A percentile compares a stretch with the other conserved stretches of the same genome.
These are phyloP conservation scores for Elachura formosa DNA, from an alignment of 2,113 vertebrate genomes.

Conservation along the genomic window DNA sequence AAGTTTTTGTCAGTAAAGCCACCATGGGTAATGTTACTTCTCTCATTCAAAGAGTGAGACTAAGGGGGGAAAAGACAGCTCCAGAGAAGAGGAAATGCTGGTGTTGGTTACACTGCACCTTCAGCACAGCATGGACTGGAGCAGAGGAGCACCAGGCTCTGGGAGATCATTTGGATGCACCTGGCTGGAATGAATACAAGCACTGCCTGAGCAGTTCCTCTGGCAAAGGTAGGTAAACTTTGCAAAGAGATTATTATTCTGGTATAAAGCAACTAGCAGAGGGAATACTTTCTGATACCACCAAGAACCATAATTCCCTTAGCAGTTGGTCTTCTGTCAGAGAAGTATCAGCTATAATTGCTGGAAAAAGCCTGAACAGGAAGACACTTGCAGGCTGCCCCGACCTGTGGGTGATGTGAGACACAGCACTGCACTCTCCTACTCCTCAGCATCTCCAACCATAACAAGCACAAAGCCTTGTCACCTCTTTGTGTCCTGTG, in stretches of 20 bases:
- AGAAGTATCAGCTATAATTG: neutral
- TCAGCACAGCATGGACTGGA: neutral
- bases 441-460: neutral
- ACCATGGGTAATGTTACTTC: neutral
- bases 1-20: neutral
- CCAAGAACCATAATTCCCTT: neutral
- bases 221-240: fast-evolving
- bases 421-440: neutral
- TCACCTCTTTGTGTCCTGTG: neutral
- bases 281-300: neutral
- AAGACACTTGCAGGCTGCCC: neutral
- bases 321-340: neutral
- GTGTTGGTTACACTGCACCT: neutral
- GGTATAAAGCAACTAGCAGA: neutral
- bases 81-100: neutral
- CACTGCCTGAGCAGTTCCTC: neutral
- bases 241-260: neutral
- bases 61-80: neutral
- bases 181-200: neutral
- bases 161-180: neutral
- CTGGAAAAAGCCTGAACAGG: neutral
- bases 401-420: neutral
- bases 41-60: neutral
- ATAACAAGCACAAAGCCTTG: fast-evolving
- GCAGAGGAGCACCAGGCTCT: neutral